Base-by-base conservation (phyloP, 2,113 vertebrate species). In the Pterocles burchelli region DNA sequence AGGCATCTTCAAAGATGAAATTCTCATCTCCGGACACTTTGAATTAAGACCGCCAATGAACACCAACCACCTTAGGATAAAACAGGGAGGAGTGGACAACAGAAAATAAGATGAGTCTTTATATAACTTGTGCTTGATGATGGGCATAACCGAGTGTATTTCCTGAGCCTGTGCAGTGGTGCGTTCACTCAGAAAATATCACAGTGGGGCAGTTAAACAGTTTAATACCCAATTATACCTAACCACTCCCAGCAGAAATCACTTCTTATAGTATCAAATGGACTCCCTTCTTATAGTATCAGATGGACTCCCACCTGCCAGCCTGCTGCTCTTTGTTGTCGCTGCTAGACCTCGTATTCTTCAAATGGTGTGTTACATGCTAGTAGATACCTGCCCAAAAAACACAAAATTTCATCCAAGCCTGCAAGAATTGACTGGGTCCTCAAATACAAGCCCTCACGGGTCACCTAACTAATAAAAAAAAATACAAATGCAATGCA, bases 321-420 rank as follows among this genome's bases (percentile, higher is more conserved):
- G 12, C 29, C 36, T 67, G 29, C 33, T 74, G 45, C 19, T 62
- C 26, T 82, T 48, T 8, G 21, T 26, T 43, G 22, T 26, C 3
- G 3, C 43, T 52, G 16, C 13, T 46, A 0, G 5, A 63, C 70
- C 10, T 11, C 21, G 10, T 1, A 34, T 4, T 1, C 34, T 85
- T 71, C 38, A n/a, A 89, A 67, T 6, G 4, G 25, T 6, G 16
- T 10, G 9, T 5, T 61, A 41, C 0, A 2, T 10, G 77, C 1
- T 0, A 51, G 20, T 13, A 63, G 73, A 51, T 5, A 17, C 11
- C 25, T 52, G 54, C 10, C 17, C 18, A 8, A 22, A 41, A 73
- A 41, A 14, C 15, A 34, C 6, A 15, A 8, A 36, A 58, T 21
- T 46, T n/a, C 8, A 41, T 6, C 10, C 5, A n/a, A 54, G 13